Base-by-base conservation (phyloP, 2,888 invertebrate species). In the Calephelis perditalis region DNA sequence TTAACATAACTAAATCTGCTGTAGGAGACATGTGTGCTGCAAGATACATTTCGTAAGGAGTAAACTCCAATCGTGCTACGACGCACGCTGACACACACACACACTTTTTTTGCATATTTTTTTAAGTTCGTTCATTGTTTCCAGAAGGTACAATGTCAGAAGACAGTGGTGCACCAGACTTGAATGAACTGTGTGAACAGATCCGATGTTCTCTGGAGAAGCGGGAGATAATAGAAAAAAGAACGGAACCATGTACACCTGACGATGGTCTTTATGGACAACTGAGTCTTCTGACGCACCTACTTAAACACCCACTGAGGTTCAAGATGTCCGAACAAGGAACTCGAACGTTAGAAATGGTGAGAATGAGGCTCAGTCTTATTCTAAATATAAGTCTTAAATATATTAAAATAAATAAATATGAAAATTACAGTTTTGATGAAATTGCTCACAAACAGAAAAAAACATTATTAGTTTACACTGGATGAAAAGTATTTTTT, bases 191-290 rank as follows among this genome's bases (percentile, higher is more conserved):
- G 0, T 94, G 95, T 63, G 91, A 93, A 63, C 94, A 95, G 65
- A 93, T 97, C 1, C 93, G 95, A 3, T 90, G 93, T 37, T 95
- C 96, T 0, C 92, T 98, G 35, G 87, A 96, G 11, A 92, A 92
- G 36, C 91, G 98, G 5, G 96, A 97, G 67, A 96, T 94, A 73
- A 92, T 96, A 56, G 98, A 98, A 84, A 94, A 94, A 7, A 91
- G 97, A 0, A 94, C 96, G 65, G 93, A 94, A 56, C 94, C 94
- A 26, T 96, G 95, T 60, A 89, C 95, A 4, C 97, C 98, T 67
- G 98, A 98, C 78, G 98, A 98, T 76, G 98, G 97, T 0, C 86
- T 98, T 7, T 95, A 97, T 62, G 98, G 98, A 0, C 91, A 98
- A 49, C 87, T 98, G 11, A 97, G 96, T 76, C 91, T 98, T 1